Conservation (phyloP, 2,113 vertebrate genomes). For the Sturnus vulgaris region DNA sequence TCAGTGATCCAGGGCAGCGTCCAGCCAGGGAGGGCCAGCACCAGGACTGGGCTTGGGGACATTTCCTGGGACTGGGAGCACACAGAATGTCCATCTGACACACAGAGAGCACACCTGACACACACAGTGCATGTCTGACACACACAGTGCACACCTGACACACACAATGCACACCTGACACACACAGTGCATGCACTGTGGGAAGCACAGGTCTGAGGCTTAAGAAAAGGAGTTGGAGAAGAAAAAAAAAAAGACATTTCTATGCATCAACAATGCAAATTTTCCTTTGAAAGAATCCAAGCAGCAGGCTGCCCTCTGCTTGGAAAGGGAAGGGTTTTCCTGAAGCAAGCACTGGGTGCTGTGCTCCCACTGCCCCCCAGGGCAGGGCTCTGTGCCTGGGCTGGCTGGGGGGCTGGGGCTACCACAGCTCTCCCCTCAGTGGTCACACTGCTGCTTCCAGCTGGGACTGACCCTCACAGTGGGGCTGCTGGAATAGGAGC, state of each 20-base stretch:
- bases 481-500: not conserved
- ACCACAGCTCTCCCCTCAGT: rapidly evolving
- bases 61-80: too few relatives aligned
- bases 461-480: rapidly evolving
- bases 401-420: not conserved
- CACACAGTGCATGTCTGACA: too few relatives aligned
- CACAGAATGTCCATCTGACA: too few relatives aligned
- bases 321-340: not conserved
- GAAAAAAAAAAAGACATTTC: not conserved
- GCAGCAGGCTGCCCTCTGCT: not conserved
- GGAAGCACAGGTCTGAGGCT: not conserved
- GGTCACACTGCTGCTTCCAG: rapidly evolving
- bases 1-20: too few relatives aligned
- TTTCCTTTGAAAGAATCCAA: not conserved
- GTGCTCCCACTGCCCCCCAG: not conserved
- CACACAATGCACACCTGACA: too few relatives aligned
- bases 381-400: rapidly evolving
- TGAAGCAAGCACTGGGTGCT: not conserved
- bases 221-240: not conserved
- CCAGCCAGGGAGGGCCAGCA: too few relatives aligned
- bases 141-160: too few relatives aligned
- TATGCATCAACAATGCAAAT: not conserved
- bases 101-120: too few relatives aligned
- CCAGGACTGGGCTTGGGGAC: too few relatives aligned
- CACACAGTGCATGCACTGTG: too few relatives aligned